Evolutionary conservation across 2,113 vertebrate genomes (phyloP).

Genomic region (Myocastor coypus): DNA sequence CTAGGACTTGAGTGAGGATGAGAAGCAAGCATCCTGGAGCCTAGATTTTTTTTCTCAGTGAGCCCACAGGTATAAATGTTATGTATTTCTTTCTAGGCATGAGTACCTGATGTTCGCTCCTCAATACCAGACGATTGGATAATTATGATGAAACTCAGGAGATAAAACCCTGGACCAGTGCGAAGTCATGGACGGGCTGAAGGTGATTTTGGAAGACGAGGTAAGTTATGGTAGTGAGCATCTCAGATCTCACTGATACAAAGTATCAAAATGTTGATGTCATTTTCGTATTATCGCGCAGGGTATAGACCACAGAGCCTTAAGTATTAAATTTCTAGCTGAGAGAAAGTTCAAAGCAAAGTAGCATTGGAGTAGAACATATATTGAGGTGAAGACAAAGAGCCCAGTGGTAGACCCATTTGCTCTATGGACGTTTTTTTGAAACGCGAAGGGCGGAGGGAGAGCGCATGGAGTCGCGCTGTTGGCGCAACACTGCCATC

Average conservation of each 20-base stretch:
- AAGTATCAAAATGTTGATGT: background rate
- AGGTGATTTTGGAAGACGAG: background rate
- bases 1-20: background rate
- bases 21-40: background rate
- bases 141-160: background rate
- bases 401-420: background rate
- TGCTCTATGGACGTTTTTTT: background rate
- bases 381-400: background rate
- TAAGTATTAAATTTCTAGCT: background rate
- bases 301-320: background rate
- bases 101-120: background rate
- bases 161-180: background rate
- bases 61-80: background rate
- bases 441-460: background rate
- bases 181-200: background rate
- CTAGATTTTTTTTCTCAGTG: background rate
- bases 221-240: background rate
- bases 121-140: background rate
- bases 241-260: background rate
- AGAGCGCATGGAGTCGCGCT: background rate
- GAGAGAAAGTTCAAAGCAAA: background rate
- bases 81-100: background rate
- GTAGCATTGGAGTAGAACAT: background rate
- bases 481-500: background rate
- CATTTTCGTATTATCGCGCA: background rate